A percentile compares a stretch with the other conserved stretches of the same genome.
These are phyloP conservation scores for Watersipora subatra DNA, from an alignment of 1,140 invertebrate species.

Conservation along the genomic window DNA sequence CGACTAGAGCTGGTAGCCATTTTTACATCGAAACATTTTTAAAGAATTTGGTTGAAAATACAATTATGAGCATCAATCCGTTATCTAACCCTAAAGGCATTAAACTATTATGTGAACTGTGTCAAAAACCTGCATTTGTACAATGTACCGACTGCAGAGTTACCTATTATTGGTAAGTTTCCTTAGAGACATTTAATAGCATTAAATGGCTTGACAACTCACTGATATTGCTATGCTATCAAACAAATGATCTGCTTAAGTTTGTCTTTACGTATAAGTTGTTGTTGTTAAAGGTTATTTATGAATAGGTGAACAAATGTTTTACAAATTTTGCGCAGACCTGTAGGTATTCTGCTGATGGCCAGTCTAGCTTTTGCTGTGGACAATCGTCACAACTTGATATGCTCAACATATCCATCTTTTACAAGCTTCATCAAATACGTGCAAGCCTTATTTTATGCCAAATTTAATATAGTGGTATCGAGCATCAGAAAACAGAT, in stretches of 20 bases:
- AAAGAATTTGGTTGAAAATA: too few species aligned
- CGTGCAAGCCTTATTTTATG: too few species aligned
- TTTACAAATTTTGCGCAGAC: neutral
- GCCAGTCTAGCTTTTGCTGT: too few species aligned
- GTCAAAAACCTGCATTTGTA: constrained; percentile 37
- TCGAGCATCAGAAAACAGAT: constrained; percentile 39
- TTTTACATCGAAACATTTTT: too few species aligned
- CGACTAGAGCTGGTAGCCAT: too few species aligned
- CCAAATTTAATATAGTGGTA: too few species aligned
- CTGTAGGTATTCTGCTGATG: neutral
- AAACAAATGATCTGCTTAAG: neutral
- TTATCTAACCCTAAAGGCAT: constrained; percentile 37
- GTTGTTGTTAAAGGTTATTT: neutral
- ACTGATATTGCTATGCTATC: neutral
- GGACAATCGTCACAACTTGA: too few species aligned
- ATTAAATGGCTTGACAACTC: neutral
- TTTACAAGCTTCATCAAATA: neutral
- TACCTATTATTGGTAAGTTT: constrained; percentile 38
- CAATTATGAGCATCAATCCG: constrained; percentile 31
- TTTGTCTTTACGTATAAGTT: neutral
- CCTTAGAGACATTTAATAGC: neutral
- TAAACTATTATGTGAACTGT: constrained; percentile 35
- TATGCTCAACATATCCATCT: too few species aligned
- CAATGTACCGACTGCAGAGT: constrained; percentile 37
- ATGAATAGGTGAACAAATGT: neutral